phyloP scores from a whole-genome alignment of 2,113 vertebrate genomes.

The Urocitellus parryii region DNA sequence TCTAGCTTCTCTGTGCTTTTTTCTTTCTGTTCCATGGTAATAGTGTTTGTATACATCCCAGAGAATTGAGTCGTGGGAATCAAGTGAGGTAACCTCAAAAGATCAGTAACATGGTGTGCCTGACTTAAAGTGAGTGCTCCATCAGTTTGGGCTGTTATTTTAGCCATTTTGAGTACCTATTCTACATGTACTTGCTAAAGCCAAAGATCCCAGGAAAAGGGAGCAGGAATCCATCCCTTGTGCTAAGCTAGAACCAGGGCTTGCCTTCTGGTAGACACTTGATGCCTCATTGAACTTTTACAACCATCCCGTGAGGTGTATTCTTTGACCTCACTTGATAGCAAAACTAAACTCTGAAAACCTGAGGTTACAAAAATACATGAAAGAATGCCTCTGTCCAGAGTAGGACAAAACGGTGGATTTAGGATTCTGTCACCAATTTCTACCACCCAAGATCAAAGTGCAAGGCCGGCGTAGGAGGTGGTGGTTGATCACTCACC shows the following conservation, averaged over 20 bases:
- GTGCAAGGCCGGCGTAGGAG: not conserved
- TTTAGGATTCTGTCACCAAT: not conserved
- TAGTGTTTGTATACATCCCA: not conserved
- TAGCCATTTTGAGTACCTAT: not conserved
- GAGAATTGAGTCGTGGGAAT: not conserved
- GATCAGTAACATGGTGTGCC: not conserved
- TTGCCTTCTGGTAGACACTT: not conserved
- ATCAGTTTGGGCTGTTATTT: not conserved
- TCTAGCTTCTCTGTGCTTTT: slow-evolving; percentile 7
- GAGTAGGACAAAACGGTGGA: not conserved
- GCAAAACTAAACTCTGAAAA: slow-evolving; percentile 17
- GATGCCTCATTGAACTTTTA: not conserved
- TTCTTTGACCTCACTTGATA: not conserved
- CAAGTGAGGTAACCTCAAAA: not conserved
- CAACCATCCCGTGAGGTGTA: not conserved
- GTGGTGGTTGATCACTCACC: not conserved
- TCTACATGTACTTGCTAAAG: not conserved
- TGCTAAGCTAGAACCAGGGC: not conserved
- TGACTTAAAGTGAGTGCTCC: not conserved
- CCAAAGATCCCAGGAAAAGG: not conserved
- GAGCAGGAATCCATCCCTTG: not conserved
- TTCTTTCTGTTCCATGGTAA: not conserved
- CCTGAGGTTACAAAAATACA: not conserved
- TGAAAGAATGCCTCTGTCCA: not conserved
- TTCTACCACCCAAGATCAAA: slow-evolving; percentile 29